These are phyloP conservation scores for Pristionchus mayeri DNA, from an alignment of 2,888 invertebrate species.

Conservation along the genomic window DNA sequence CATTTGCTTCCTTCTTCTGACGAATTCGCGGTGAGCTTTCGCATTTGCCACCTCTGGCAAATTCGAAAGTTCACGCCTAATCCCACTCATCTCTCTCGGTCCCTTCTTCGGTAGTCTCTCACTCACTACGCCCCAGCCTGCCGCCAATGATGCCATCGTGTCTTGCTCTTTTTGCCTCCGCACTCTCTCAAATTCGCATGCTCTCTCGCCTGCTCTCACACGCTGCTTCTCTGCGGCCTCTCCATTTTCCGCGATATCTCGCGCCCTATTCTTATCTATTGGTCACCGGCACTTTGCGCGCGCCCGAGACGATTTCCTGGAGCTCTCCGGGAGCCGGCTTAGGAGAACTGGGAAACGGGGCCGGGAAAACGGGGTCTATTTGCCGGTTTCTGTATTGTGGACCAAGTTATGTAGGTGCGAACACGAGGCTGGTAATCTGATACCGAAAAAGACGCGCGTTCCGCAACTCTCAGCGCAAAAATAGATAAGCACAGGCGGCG, in stretches of 20 bases:
- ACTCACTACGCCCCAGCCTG: background rate
- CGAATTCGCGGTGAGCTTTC: background rate
- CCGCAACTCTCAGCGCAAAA: background rate
- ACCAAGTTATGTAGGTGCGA: background rate
- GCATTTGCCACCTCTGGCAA: background rate
- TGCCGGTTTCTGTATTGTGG: background rate
- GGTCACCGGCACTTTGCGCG: conserved; percentile 5
- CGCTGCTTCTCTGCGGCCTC: background rate
- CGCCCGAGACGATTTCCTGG: background rate
- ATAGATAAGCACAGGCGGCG: background rate
- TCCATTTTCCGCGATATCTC: background rate
- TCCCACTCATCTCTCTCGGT: background rate
- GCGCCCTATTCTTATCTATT: background rate
- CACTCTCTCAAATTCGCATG: too few relatives aligned
- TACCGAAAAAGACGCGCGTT: background rate
- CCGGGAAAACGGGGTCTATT: background rate
- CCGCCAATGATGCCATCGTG: conserved; percentile 28
- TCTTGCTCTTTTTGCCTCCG: background rate
- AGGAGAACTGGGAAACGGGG: background rate
- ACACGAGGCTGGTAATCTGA: background rate
- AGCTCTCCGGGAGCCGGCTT: background rate
- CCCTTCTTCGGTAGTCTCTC: background rate
- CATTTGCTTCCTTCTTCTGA: too few relatives aligned
- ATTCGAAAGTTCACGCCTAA: too few relatives aligned
- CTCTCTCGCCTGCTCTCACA: too few relatives aligned